These are phyloP conservation scores for Montipora foliosa DNA, from an alignment of 64 coral and sea anemone species.

Conservation along the genomic window DNA sequence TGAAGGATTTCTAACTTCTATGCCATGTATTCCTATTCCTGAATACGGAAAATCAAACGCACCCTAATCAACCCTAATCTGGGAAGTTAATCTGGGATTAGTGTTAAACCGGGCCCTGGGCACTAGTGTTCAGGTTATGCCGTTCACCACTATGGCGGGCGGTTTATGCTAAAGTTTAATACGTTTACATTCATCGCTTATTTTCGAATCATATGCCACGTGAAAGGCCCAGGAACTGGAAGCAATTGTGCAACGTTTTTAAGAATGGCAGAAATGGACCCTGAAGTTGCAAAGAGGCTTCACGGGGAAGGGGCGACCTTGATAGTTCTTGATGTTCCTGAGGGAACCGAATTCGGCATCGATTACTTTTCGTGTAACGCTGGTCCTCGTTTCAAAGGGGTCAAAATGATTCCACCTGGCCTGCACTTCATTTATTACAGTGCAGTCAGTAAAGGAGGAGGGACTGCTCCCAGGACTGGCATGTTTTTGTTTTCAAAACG, in stretches of 20 bases:
- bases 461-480: slow-evolving; percentile 89
- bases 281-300: slow-evolving; percentile 67
- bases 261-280: slow-evolving; percentile 69
- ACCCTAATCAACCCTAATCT: too few species aligned
- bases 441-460: slow-evolving; percentile 77
- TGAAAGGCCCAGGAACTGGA: background rate
- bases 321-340: slow-evolving; percentile 84
- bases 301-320: slow-evolving; percentile 79
- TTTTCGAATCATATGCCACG: background rate
- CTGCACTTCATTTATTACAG: slow-evolving; percentile 92
- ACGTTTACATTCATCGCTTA: background rate
- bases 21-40: too few species aligned
- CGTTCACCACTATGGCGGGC: background rate
- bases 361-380: slow-evolving; percentile 92
- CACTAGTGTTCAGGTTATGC: background rate
- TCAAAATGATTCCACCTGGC: slow-evolving; percentile 97
- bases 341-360: slow-evolving; percentile 91
- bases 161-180: too few species aligned
- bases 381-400: slow-evolving; percentile 91
- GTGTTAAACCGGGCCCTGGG: background rate
- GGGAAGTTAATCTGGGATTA: too few species aligned
- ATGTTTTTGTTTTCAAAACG: slow-evolving; percentile 79
- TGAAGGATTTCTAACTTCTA: too few species aligned
- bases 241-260: background rate
- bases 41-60: too few species aligned